A percentile compares a stretch with the other conserved stretches of the same genome.
Conservation (phyloP, 2,797 vertebrate genomes). For the Spinibarbus caldwelli region DNA sequence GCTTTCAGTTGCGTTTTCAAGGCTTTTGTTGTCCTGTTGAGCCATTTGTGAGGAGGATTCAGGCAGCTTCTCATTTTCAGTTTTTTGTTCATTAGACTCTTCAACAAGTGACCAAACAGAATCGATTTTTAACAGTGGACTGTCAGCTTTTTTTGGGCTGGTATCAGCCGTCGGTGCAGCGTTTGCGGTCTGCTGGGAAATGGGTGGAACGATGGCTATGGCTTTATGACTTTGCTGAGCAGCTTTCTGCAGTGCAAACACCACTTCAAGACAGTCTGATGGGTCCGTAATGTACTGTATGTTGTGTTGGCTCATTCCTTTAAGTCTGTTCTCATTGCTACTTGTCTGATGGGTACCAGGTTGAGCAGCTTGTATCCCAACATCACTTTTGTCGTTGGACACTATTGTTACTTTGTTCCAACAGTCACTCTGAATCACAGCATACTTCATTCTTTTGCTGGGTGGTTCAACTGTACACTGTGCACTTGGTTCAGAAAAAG, state of each 20-base stretch:
- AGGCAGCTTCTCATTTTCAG: background rate
- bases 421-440: background rate
- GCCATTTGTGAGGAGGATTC: background rate
- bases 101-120: constrained; percentile 8
- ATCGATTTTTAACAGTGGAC: constrained; percentile 32
- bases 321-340: background rate
- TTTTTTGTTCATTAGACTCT: background rate
- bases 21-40: background rate
- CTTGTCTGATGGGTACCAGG: background rate
- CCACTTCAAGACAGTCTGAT: constrained; percentile 14
- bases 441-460: background rate
- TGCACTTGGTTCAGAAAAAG: background rate
- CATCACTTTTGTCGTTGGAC: background rate
- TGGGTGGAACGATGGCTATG: constrained; percentile 54
- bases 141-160: background rate
- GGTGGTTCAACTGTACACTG: constrained; percentile 6
- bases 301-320: background rate
- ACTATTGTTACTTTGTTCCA: background rate
- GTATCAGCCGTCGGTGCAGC: background rate
- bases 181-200: constrained; percentile 44
- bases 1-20: background rate
- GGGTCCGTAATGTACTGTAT: constrained; percentile 7
- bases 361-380: background rate
- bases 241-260: constrained; percentile 13
- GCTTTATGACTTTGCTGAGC: constrained; percentile 36